phyloP scores from a whole-genome alignment of 35 echinoderm and acorn worm species.

The Ophiothrix spiculata region DNA sequence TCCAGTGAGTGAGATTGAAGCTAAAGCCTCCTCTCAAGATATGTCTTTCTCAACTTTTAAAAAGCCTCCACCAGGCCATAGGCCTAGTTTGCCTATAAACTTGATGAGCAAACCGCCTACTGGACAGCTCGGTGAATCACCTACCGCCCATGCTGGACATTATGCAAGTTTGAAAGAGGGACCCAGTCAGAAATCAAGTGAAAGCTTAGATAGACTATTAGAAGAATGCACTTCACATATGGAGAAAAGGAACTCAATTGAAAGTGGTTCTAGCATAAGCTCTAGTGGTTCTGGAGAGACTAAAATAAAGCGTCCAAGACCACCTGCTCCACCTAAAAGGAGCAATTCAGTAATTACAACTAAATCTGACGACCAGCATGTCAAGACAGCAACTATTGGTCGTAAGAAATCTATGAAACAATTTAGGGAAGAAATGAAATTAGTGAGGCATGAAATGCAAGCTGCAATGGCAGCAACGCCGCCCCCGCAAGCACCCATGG shows the following conservation, averaged over 20 bases:
- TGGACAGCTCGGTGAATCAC: not conserved
- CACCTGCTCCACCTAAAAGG: constrained; percentile 80
- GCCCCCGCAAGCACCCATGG: constrained; percentile 2
- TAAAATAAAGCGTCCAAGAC: constrained; percentile 54
- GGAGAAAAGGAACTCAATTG: constrained; percentile 77
- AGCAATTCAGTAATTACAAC: constrained; percentile 62
- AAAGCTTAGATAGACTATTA: constrained; percentile 71
- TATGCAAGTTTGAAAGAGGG: not conserved
- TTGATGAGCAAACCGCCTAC: not conserved
- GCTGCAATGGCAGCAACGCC: constrained; percentile 53
- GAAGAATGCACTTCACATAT: constrained; percentile 17
- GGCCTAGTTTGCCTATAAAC: not conserved
- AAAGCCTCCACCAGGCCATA: constrained; percentile 42
- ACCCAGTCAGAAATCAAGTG: constrained; percentile 38
- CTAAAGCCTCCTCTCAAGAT: constrained; percentile 30
- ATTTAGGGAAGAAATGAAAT: constrained; percentile 68
- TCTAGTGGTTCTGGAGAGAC: constrained; percentile 74
- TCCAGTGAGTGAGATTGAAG: constrained; percentile 23
- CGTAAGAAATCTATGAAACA: constrained; percentile 94
- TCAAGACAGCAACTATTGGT: constrained; percentile 89
- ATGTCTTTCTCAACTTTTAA: constrained; percentile 95
- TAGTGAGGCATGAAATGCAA: constrained; percentile 58
- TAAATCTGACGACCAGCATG: constrained; percentile 51
- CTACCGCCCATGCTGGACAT: not conserved
- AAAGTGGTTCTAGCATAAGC: constrained; percentile 72